Evolutionary conservation across 2,797 vertebrate genomes (phyloP).

Genomic region (Pogoniulus pusillus): DNA sequence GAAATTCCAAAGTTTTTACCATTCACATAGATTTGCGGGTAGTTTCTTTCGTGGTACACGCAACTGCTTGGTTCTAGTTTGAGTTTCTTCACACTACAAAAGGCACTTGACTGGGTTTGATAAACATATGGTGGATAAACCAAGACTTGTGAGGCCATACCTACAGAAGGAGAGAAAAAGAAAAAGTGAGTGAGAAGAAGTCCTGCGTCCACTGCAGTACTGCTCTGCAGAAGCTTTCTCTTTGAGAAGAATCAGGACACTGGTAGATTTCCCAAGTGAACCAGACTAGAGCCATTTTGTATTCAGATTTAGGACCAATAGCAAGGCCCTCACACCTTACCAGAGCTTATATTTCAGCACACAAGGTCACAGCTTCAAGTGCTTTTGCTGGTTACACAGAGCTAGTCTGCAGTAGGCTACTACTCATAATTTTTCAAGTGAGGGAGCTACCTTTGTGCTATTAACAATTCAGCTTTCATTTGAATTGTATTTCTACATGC

Average conservation of each 20-base stretch:
- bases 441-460: neutral
- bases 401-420: neutral
- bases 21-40: constrained; percentile 92
- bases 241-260: neutral
- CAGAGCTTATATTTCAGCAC: too few species aligned
- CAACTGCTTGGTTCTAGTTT: constrained; percentile 98
- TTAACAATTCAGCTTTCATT: neutral
- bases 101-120: constrained; percentile 99
- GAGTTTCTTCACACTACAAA: constrained; percentile 99
- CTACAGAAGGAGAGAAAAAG: constrained; percentile 68
- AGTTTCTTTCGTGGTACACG: constrained; percentile 94
- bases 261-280: neutral
- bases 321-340: accelerated
- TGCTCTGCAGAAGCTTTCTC: neutral
- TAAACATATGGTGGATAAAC: constrained; percentile 99
- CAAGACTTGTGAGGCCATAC: constrained; percentile 99
- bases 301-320: neutral
- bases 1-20: constrained; percentile 92
- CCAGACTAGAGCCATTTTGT: neutral
- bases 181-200: neutral
- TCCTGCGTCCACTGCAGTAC: neutral
- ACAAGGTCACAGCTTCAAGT: neutral
- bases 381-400: neutral
- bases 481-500: neutral
- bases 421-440: neutral